Percentiles rank a stretch among this genome's conserved stretches.
Conservation (phyloP, 2,113 vertebrate genomes). For the Thomomys bottae region DNA sequence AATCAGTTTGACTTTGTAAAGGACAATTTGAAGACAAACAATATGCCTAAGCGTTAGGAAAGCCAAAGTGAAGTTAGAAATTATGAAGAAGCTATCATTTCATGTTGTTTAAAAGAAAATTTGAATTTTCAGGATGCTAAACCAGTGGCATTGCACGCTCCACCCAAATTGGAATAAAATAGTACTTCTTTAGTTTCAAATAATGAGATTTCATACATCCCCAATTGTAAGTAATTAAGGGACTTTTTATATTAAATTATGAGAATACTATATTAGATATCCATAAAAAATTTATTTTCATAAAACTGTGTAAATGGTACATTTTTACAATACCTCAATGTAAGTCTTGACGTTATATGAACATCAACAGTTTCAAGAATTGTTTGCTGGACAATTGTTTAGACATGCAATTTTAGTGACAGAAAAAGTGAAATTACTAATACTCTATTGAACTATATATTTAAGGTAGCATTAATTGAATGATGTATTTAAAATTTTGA, state of each 20-base stretch:
- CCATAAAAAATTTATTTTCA: not conserved
- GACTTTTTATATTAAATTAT: not conserved
- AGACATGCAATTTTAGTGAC: not conserved
- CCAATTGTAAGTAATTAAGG: not conserved
- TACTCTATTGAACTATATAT: not conserved
- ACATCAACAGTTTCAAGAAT: slow-evolving; percentile 6
- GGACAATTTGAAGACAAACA: slow-evolving; percentile 14
- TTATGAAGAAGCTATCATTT: not conserved
- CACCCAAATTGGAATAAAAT: not conserved
- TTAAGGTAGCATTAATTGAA: not conserved
- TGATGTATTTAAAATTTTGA: not conserved
- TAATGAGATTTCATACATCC: slow-evolving; percentile 19
- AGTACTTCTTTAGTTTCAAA: not conserved
- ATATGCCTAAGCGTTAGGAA: not conserved
- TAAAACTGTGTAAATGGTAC: too few relatives aligned
- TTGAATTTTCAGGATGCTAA: not conserved
- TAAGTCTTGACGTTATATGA: not conserved
- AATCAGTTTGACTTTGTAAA: slow-evolving; percentile 41
- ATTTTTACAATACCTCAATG: not conserved
- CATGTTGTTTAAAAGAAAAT: slow-evolving; percentile 32
- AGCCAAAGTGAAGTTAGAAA: slow-evolving; percentile 50
- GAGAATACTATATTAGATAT: not conserved
- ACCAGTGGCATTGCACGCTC: not conserved
- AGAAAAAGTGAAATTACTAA: slow-evolving; percentile 13
- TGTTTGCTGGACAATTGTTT: not conserved